Evolutionary conservation across 2,888 invertebrate genomes (phyloP).

Genomic region (Meta bourneti): DNA sequence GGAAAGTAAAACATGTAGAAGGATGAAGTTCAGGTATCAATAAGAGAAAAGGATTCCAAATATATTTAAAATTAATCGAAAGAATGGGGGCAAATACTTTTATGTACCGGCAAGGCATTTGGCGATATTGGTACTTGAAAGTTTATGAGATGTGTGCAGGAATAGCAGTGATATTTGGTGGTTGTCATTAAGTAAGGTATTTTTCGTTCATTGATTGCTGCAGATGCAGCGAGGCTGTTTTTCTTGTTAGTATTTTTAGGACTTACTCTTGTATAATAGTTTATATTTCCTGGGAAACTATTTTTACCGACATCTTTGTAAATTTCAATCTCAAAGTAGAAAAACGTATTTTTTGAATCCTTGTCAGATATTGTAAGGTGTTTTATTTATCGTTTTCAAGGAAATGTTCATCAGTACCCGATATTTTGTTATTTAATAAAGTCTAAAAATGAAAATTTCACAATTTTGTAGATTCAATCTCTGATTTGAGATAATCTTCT

Average conservation of each 20-base stretch:
- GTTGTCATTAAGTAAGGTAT: neutral
- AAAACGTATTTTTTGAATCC: too few species aligned
- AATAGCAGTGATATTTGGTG: slow-evolving; percentile 13
- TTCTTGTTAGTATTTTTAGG: neutral
- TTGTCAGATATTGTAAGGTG: too few species aligned
- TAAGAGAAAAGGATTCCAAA: slow-evolving; percentile 16
- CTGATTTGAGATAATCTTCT: too few species aligned
- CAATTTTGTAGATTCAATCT: too few species aligned
- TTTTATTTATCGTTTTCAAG: too few species aligned
- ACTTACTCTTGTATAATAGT: neutral
- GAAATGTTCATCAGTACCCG: too few species aligned
- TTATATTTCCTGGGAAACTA: too few species aligned
- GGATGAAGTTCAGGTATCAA: neutral
- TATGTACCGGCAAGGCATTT: neutral
- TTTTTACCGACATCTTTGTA: too few species aligned
- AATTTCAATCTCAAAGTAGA: too few species aligned
- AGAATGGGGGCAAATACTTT: slow-evolving; percentile 40
- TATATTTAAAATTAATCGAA: slow-evolving; percentile 47
- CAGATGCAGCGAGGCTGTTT: neutral
- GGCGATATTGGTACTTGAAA: slow-evolving; percentile 31
- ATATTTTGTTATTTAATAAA: too few species aligned
- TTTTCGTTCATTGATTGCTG: neutral
- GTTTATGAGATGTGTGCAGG: slow-evolving; percentile 26
- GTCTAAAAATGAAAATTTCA: too few species aligned
- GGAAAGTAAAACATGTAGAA: too few species aligned